These are phyloP conservation scores for Ammodramus savannarum DNA, from an alignment of 2,113 vertebrate genomes.

Conservation along the genomic window DNA sequence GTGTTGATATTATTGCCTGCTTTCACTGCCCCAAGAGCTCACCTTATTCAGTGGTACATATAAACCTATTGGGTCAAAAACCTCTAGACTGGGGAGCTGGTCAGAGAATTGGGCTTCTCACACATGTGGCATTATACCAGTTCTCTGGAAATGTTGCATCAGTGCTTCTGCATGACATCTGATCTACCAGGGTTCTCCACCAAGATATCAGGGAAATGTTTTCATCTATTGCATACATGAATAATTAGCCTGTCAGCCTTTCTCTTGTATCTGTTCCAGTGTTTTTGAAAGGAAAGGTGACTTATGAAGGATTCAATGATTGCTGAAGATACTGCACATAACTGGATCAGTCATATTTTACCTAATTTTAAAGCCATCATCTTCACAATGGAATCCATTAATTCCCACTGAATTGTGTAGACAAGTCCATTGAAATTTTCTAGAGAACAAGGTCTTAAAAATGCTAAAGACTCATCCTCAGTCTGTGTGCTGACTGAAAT, in stretches of 20 bases:
- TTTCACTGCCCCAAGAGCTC: not conserved
- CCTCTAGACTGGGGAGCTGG: not conserved
- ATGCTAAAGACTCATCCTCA: not conserved
- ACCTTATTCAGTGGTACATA: not conserved
- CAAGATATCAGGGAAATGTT: not conserved
- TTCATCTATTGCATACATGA: not conserved
- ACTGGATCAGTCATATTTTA: not conserved
- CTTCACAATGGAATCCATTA: not conserved
- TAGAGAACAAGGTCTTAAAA: not conserved
- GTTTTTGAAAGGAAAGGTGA: not conserved
- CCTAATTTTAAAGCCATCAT: not conserved
- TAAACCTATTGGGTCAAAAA: not conserved
- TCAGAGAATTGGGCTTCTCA: not conserved
- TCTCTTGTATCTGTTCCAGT: not conserved
- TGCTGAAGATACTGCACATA: not conserved
- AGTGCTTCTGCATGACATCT: not conserved
- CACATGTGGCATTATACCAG: not conserved
- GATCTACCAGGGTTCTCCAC: not conserved
- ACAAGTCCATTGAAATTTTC: not conserved
- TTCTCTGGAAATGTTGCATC: not conserved
- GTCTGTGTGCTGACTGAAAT: not conserved
- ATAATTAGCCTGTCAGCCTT: not conserved
- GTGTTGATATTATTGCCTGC: not conserved
- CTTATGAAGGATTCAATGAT: not conserved
- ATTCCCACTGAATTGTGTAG: rapidly evolving